A percentile compares a stretch with the other conserved stretches of the same genome.
These are phyloP conservation scores for Lepidurus packardi DNA, from an alignment of 1,140 invertebrate genomes.

Conservation along the genomic window DNA sequence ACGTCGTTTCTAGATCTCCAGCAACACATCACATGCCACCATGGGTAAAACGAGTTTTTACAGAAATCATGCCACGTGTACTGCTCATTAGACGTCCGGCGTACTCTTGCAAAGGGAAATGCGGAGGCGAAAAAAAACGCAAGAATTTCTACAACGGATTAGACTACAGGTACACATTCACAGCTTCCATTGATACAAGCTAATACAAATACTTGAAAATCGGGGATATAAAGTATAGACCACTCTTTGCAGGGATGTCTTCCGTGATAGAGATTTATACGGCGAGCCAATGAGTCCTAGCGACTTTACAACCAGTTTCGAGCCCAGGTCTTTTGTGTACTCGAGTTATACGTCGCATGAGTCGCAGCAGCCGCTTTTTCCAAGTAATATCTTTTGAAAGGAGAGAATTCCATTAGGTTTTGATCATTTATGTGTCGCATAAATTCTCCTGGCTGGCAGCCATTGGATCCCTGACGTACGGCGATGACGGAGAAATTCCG, in stretches of 20 bases:
- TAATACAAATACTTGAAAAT: neutral
- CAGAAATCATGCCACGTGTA: slow-evolving; percentile 79
- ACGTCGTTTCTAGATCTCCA: slow-evolving; percentile 65
- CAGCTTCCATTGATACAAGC: slow-evolving; percentile 1
- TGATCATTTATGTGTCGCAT: slow-evolving; percentile 1
- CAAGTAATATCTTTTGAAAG: slow-evolving; percentile 15
- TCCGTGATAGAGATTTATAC: slow-evolving; percentile 25
- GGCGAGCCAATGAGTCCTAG: slow-evolving; percentile 29
- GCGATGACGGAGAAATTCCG: slow-evolving; percentile 33
- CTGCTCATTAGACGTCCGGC: slow-evolving; percentile 82
- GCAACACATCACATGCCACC: slow-evolving; percentile 94
- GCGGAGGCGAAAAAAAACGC: slow-evolving; percentile 29
- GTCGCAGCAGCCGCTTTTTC: slow-evolving; percentile 30
- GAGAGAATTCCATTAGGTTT: neutral
- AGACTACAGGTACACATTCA: slow-evolving; percentile 20
- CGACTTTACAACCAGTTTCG: slow-evolving; percentile 30
- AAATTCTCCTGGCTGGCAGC: slow-evolving; percentile 9
- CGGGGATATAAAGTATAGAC: neutral
- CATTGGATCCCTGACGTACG: slow-evolving; percentile 31
- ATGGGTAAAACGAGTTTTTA: slow-evolving; percentile 77
- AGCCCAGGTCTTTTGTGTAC: slow-evolving; percentile 30
- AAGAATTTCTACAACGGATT: slow-evolving; percentile 34
- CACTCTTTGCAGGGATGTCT: slow-evolving; percentile 11
- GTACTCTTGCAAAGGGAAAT: slow-evolving; percentile 43
- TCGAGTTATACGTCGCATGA: slow-evolving; percentile 24